A percentile compares a stretch with the other conserved stretches of the same genome.
phyloP scores from a whole-genome alignment of 2,113 vertebrate genomes.

The Acanthisitta chloris region DNA sequence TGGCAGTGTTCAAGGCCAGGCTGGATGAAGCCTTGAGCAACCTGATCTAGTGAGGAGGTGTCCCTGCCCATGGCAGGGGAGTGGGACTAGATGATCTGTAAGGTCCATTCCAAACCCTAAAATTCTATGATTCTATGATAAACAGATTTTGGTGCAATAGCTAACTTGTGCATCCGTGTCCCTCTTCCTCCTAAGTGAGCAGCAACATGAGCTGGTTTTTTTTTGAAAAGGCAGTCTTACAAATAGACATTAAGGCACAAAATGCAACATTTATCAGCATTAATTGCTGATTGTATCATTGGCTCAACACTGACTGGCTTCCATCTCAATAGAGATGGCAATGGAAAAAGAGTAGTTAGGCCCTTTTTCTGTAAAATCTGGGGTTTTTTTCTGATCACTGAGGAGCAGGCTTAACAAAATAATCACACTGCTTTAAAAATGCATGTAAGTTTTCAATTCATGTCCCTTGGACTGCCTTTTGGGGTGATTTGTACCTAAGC shows the following conservation, averaged over 20 bases:
- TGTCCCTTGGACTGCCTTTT: background rate
- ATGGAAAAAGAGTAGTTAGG: background rate
- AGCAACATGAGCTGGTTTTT: background rate
- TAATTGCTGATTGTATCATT: background rate
- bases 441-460: background rate
- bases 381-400: background rate
- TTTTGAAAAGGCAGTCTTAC: background rate
- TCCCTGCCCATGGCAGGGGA: too few species aligned
- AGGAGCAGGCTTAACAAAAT: background rate
- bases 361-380: background rate
- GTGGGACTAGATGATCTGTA: too few species aligned
- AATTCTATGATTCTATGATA: too few species aligned
- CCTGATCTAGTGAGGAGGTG: too few species aligned
- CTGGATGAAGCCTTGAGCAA: too few species aligned
- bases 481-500: background rate
- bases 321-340: background rate
- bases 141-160: background rate
- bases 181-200: background rate
- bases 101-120: too few species aligned
- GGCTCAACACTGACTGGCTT: accelerated
- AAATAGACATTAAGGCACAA: background rate
- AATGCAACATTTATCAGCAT: background rate
- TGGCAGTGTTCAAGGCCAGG: too few species aligned
- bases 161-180: background rate
- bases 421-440: background rate